phyloP scores from a whole-genome alignment of 37 sponge, comb jelly and placozoan species.

The Aplysina aerophoba region DNA sequence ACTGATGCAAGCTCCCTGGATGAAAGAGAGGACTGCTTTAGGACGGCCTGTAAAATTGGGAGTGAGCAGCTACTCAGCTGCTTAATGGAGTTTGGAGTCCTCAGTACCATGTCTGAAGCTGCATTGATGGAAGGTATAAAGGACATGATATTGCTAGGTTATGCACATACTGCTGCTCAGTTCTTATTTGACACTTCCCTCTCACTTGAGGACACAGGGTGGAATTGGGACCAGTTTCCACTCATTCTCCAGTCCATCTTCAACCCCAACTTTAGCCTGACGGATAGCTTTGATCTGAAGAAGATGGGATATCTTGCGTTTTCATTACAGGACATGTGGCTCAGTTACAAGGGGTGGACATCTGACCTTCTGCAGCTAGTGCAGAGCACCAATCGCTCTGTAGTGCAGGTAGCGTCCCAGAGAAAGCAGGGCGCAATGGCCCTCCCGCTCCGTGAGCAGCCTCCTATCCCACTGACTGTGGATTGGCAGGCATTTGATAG shows the following conservation, averaged over 20 bases:
- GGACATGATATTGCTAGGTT: neutral
- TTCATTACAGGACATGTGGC: conserved; percentile 7
- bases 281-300: neutral
- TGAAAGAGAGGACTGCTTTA: neutral
- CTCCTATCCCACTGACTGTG: neutral
- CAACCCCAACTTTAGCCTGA: neutral
- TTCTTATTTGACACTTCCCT: neutral
- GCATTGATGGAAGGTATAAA: neutral
- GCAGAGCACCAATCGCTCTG: neutral
- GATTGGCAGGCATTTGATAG: conserved; percentile 19
- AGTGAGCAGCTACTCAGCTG: neutral
- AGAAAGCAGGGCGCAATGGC: neutral
- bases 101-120: neutral
- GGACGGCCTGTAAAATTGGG: neutral
- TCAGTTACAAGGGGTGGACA: conserved; percentile 15
- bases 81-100: conserved; percentile 15
- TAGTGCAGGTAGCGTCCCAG: neutral
- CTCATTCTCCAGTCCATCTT: conserved; percentile 16
- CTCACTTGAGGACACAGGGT: neutral
- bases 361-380: neutral
- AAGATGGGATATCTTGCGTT: neutral
- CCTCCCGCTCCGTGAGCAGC: neutral
- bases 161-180: neutral
- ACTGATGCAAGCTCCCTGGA: neutral
- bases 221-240: neutral